Base-by-base conservation (phyloP, 2,113 vertebrate species). In the Pterocles burchelli region DNA sequence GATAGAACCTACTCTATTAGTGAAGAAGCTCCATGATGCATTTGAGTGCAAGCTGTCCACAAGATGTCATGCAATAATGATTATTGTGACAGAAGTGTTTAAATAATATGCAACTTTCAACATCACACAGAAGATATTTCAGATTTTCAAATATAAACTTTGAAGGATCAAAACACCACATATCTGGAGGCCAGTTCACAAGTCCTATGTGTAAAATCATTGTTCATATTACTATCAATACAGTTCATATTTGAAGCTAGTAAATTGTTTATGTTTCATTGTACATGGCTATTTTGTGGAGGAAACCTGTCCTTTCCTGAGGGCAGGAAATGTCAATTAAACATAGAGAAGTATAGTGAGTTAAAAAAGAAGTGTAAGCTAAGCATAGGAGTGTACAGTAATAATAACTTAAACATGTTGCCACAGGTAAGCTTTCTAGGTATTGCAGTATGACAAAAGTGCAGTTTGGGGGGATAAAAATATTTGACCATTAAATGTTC, bases 381-480 rank as follows among this genome's bases (percentile, higher is more conserved):
- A 79, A 72, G 24, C 5, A 59, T 26, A 41, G 12, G 54, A 58
- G 16, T 43, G 6, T 48, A 52, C 29, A 75, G 5, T 46, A 82
- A 45, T 77, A 78, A 57, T 14, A 43, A 20, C 9, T 67, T 63
- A 72, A 38, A 1, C 6, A 24, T 21, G 7, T 72, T 57, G 18
- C 11, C 34, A 48, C 13, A 19, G 5, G 13, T 55, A 63, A 63
- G 36, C 34, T 57, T 68, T 74, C 59, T 63, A 31, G 3, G 18
- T 4, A 26, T 48, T 26, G 8, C 28, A 79, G n/a, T 18, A 33
- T 34, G 29, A 55, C 24, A 86, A 72, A 88, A 80, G 49, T 21
- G 5, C 2, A 24, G 0, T 2, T n/a, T 49, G 31, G 1, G 3
- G 9, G 4, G 5, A 61, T 29, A 57, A 62, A 70, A 45, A 28